Base-by-base conservation (phyloP, 2,888 invertebrate genomes). In the Thecophora atra region DNA sequence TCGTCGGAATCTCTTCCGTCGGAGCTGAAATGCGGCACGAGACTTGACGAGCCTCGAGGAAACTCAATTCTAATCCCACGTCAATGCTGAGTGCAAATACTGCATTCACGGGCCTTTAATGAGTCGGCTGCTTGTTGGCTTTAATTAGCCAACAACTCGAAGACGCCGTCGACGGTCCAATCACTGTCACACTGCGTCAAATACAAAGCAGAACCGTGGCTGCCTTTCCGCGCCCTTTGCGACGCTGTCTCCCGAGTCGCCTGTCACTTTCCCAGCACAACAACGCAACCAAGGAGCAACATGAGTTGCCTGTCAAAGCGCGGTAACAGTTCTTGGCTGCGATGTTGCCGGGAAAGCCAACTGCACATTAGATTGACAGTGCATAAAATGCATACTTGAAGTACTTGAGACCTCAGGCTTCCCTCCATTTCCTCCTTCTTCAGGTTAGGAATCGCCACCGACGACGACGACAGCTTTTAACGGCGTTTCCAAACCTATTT, bases 121-220 rank as follows among this genome's bases (percentile, higher is more conserved):
- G 6, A 47, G 47, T n/a, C 28, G 24, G 17, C 6, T 26, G 26
- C 58, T 54, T 24, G 58, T 58, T 58, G 28, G 15, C 58, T 54
- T 54, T n/a, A 54, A 54, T 54, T 54, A n/a, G 54, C 54, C 54
- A 19, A 54, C 24, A 54, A 28, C 26, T 24, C 13, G n/a, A 17
- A n/a, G 5, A 17, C 47, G 17, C 47, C 7, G 58, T 54, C 54
- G 21, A 21, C 24, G 15, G 17, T 11, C 19, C 52, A 52, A 19
- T 51, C 47, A 47, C n/a, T 54, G 15, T 24, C 54, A 56, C 60
- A 69, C 62, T 69, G n/a, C n/a, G n/a, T n/a, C 37, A 37, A 37
- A 37, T 11, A 37, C 37, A 37, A 6, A 37, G 11, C 37, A 6
- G 7, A 37, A 11, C 47, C 3, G 17, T 47, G 4, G 13, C 56